These are phyloP conservation scores for Apeira syringaria DNA, from an alignment of 2,888 invertebrate species.

Conservation along the genomic window DNA sequence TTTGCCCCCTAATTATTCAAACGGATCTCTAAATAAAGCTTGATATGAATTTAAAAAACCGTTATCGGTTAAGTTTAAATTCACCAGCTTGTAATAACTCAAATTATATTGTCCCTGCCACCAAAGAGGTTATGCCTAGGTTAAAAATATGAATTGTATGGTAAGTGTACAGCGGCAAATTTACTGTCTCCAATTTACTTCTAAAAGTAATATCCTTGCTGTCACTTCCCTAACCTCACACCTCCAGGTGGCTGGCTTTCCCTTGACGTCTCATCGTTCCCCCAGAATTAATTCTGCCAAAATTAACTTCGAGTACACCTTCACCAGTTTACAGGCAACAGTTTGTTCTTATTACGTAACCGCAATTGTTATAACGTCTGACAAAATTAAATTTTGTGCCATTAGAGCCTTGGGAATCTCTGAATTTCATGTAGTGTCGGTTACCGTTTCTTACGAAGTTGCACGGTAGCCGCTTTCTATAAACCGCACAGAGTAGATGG, in stretches of 20 bases:
- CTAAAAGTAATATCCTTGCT: constrained; percentile 11
- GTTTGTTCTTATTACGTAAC: constrained; percentile 56
- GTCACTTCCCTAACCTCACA: constrained; percentile 18
- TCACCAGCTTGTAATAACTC: no score
- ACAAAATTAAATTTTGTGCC: constrained; percentile 44
- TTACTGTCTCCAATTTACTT: constrained; percentile 3
- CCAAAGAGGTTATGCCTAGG: no score
- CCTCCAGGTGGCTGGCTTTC: constrained; percentile 14
- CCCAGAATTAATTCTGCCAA: constrained; percentile 52
- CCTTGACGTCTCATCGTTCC: constrained; percentile 35
- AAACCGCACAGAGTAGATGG: no score
- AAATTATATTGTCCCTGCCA: no score
- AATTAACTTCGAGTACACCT: constrained; percentile 54
- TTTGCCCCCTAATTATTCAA: no score
- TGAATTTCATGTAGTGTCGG: constrained; percentile 17
- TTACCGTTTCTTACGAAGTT: background rate
- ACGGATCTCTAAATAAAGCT: no score
- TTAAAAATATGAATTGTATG: no score
- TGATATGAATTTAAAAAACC: no score
- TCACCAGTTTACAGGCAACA: constrained; percentile 50
- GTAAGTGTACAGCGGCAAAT: background rate
- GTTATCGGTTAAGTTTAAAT: no score
- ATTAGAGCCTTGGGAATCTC: constrained; percentile 27
- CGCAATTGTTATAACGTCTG: constrained; percentile 48
- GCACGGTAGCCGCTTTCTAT: no score